phyloP scores from a whole-genome alignment of 2,113 vertebrate species.

The Phainopepla nitens region DNA sequence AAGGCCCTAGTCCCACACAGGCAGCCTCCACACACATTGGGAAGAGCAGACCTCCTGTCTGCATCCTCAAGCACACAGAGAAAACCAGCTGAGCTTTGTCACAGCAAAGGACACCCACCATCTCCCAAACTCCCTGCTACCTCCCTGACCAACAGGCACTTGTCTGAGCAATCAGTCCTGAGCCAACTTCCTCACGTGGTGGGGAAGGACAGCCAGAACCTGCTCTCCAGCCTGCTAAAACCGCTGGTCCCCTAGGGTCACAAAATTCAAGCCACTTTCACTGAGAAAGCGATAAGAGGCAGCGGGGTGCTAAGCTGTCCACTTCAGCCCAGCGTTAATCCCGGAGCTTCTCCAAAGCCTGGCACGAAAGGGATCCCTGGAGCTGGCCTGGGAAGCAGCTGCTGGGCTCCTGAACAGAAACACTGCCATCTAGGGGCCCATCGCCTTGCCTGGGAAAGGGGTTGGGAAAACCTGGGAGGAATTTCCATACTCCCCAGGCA shows the following conservation, averaged over 20 bases:
- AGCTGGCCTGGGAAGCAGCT: neutral
- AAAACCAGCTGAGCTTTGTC: neutral
- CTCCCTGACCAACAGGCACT: rapidly evolving
- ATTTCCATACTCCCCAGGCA: neutral
- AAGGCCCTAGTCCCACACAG: neutral
- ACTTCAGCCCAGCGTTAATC: neutral
- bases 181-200: neutral
- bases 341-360: neutral
- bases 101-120: neutral
- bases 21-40: neutral
- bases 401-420: slow-evolving; percentile 59
- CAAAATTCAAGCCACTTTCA: neutral
- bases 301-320: neutral
- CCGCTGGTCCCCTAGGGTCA: neutral
- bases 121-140: neutral
- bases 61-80: neutral
- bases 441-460: neutral
- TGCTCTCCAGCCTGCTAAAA: neutral
- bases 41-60: neutral
- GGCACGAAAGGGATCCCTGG: neutral
- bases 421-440: slow-evolving; percentile 73
- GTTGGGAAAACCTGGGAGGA: neutral
- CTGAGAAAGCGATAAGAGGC: neutral
- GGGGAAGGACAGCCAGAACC: neutral
- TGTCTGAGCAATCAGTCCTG: neutral